These are phyloP conservation scores for Piezodorus guildinii DNA, from an alignment of 1,140 invertebrate genomes.

Conservation along the genomic window DNA sequence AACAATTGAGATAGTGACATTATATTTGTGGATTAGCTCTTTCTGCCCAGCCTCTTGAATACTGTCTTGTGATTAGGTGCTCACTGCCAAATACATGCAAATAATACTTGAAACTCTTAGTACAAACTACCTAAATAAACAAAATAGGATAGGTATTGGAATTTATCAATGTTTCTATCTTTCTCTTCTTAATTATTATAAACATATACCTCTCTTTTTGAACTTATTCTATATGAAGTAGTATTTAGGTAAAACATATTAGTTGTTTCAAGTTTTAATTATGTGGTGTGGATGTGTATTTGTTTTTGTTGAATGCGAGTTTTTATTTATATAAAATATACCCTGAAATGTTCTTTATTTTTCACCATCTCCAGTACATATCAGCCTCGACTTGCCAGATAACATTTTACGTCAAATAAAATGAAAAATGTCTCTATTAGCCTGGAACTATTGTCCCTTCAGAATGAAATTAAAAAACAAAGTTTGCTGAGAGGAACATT, in stretches of 20 bases:
- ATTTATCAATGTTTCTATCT: neutral
- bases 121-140: constrained; percentile 5
- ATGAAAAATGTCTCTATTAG: no score
- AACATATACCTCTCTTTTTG: constrained; percentile 3
- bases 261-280: constrained; percentile 10
- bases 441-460: no score
- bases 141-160: neutral
- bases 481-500: no score
- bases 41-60: neutral
- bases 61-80: constrained; percentile 2
- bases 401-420: no score
- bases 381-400: no score
- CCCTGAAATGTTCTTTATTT: no score
- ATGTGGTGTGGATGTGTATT: constrained; percentile 5
- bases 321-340: no score
- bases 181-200: constrained; percentile 4
- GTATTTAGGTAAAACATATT: neutral
- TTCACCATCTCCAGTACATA: no score
- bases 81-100: constrained; percentile 8
- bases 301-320: neutral
- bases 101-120: constrained; percentile 1
- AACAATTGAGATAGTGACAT: no score
- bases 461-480: no score
- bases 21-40: no score
- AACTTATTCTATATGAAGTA: constrained; percentile 19